Evolutionary conservation across 2,797 vertebrate genomes (phyloP), one percentile per base, ranked within the genome.

Genomic region (Malacoraja senta): DNA sequence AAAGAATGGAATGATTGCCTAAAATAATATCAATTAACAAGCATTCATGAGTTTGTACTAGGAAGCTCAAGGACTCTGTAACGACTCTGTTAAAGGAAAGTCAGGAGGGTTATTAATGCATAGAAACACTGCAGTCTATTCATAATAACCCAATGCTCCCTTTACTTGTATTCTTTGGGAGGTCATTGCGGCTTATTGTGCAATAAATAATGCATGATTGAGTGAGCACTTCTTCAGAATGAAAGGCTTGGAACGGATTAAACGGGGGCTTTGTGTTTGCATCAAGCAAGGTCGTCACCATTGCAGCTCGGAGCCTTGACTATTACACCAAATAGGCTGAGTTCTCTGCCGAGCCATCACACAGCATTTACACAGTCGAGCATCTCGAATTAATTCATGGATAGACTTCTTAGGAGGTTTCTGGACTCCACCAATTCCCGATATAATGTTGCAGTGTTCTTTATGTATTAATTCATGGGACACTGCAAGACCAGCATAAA

Each of bases 11-110:
- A 92, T n/a, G 7, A 92, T 92, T 92, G 90, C 71, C 71, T 71
- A 74, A 92, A 92, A 92, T 92, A 92, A 92, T 92, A 74, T 92
- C 84, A 88, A 92, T 76, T 92, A 92, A 76, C 53, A 76, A 76
- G 65, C 29, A 92, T 91, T 71, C 63, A 71, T n/a, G 15, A 92
- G 72, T 53, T 44, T 76, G 35, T 68, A 92, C 4, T 44, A 92
- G 71, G 71, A 92, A 92, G 90, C 38, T 38, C 10, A 2, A 74
- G 38, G 24, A 92, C 90, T 53, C 26, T 76, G 21, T 17, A 58
- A 9, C 53, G 38, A 35, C 17, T 53, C 71, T 58, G 71, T 53
- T 76, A 92, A 91, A 72, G 90, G 68, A 91, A 91, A 72, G 29
- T 91, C 44, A 91, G 71, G 90, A 65, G 68, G 1, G 38, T 44